These are phyloP conservation scores for Drosophila mercatorum DNA, from an alignment of 2,888 invertebrate genomes.

Conservation along the genomic window DNA sequence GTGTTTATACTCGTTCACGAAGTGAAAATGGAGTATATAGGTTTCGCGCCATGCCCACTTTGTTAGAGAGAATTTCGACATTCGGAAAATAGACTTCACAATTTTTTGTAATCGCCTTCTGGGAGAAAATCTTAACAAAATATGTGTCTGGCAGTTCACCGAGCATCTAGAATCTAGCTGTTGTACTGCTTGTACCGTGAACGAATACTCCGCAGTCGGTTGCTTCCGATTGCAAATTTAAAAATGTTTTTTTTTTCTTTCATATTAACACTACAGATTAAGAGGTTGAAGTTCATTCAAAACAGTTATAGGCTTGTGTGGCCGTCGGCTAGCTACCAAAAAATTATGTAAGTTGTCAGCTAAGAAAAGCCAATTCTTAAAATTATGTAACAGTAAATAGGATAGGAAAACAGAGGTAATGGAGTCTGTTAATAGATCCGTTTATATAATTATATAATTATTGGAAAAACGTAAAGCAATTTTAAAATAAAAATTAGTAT, in stretches of 20 bases:
- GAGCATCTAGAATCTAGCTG: background rate
- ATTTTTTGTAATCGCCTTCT: no score
- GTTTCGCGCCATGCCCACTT: background rate
- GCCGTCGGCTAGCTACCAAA: conserved; percentile 17
- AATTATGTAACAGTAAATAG: background rate
- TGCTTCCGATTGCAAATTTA: background rate
- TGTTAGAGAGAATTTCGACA: background rate
- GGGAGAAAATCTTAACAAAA: no score
- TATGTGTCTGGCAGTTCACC: no score
- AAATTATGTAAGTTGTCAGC: background rate
- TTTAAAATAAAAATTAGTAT: no score
- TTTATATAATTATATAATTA: background rate
- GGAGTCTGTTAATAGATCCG: background rate
- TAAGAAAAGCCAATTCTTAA: background rate
- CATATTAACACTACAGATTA: conserved; percentile 8
- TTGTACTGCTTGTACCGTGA: background rate
- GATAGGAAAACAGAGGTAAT: no score
- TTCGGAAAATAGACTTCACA: background rate
- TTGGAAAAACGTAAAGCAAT: background rate
- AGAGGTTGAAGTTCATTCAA: background rate
- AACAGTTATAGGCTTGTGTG: background rate
- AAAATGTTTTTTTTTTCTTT: background rate
- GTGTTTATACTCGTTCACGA: conserved; percentile 55
- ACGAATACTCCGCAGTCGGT: conserved; percentile 1
- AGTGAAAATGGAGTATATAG: background rate